Evolutionary conservation across 1,140 invertebrate species (phyloP).

Genomic region (Tribolium castaneum): DNA sequence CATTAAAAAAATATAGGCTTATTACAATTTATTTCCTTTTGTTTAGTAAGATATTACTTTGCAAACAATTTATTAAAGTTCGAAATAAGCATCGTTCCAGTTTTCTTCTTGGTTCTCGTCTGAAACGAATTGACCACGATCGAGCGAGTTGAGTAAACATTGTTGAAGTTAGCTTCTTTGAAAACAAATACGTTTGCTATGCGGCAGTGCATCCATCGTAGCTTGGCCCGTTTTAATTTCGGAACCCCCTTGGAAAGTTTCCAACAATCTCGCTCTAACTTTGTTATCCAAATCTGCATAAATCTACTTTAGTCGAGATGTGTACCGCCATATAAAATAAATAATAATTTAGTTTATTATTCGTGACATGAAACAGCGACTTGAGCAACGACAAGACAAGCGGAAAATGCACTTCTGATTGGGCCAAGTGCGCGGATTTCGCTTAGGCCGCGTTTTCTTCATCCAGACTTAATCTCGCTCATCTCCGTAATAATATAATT

Average conservation of each 20-base stretch:
- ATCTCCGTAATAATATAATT: conserved; percentile 26
- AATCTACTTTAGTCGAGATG: conserved; percentile 3
- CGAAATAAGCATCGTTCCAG: too few species aligned
- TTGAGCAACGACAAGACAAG: conserved; percentile 1
- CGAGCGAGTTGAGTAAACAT: not conserved
- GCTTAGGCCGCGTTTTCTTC: not conserved
- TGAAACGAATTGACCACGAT: not conserved
- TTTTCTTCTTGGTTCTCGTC: too few species aligned
- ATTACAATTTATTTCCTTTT: too few species aligned
- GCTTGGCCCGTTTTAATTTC: conserved; percentile 19
- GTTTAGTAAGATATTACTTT: too few species aligned
- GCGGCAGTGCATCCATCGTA: not conserved
- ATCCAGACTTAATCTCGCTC: not conserved
- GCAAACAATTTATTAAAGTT: too few species aligned
- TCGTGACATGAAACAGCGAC: conserved; percentile 2
- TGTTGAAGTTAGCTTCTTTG: not conserved
- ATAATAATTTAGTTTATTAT: conserved; percentile 15
- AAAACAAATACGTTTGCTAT: conserved; percentile 24
- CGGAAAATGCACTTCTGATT: conserved; percentile 21
- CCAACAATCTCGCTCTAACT: conserved; percentile 30
- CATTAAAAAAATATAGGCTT: too few species aligned
- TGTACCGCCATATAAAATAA: conserved; percentile 11
- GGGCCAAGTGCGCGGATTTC: not conserved
- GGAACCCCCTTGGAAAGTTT: conserved; percentile 2
- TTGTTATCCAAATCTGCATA: conserved; percentile 26